Base-by-base conservation (phyloP, 2,113 vertebrate species). In the Elaphurus davidianus region DNA sequence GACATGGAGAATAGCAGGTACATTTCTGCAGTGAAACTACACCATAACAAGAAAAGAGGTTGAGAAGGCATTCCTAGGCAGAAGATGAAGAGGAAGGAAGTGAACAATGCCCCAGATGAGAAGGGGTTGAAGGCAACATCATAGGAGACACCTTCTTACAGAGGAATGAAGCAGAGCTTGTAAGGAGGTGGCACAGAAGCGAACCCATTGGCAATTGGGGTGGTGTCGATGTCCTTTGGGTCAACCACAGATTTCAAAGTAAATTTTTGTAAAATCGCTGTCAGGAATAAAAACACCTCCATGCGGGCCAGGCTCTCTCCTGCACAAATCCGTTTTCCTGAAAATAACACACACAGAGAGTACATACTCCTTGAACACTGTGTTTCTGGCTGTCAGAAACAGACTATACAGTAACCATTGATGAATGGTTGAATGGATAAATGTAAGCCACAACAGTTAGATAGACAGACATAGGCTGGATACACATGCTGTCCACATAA, bases 301-400 rank as follows among this genome's bases (percentile, higher is more conserved):
- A 99, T 98, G 27, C 96, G 94, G 52, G 98, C 98, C 97, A 99
- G 94, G 45, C 97, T 95, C 81, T 99, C 98, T 88, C 98, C 99
- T 76, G 55, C 85, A 94, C 99, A 99, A 0, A 97, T 0, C 0
- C 99, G 94, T 93, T 98, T 99, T 90, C 98, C 98, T 99, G 91
- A 25, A 76, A 76, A 43, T 25, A 76, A 76, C 71, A 94, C 62
- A 59, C 7, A 90, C 5, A 95, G 4, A 94, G 16, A 78, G 17
- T 71, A 81, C 5, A 74, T 12, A 28, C 6, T 40, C 36, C 21
- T 84, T 28, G 52, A 45, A 50, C 12, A 15, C 19, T 43, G 4
- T 43, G 4, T 15, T 67, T 33, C 33, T 87, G 14, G 47, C 7
- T 28, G 3, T 12, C 36, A 67, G 17, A 19, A 67, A 78, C 23